Base-by-base conservation (phyloP, 2,113 vertebrate genomes). In the Campylomormyrus tamandua region DNA sequence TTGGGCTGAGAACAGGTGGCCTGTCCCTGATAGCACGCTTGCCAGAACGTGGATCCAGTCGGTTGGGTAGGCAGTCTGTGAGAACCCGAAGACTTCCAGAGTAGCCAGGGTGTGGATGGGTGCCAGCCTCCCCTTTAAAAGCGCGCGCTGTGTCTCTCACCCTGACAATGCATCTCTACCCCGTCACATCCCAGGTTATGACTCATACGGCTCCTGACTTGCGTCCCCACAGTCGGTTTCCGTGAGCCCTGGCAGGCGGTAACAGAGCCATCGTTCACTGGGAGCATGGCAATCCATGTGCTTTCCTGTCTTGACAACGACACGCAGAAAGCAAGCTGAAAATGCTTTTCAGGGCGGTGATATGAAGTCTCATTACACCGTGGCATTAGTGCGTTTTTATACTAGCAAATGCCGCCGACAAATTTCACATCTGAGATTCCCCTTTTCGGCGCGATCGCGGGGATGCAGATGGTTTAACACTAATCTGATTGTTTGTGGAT, bases 1-100 rank as follows among this genome's bases (percentile, higher is more conserved):
- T 66, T 88, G 87, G 56, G 19, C 87, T 39, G 53, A 66, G 87
- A 53, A 88, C 87, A 88, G 87, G 87, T 88, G 87, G 87, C 87
- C 53, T 58, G 56, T n/a, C 39, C 87, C 53, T 88, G 87, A 88
- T 66, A 88, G 52, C 42, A 53, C 21, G 53, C 56, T 88, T 88
- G 87, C 87, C 87, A 88, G 56, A 53, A 24, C 24, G 66, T 35
- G 31, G 87, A 88, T 88, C 39, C 56, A 88, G 87, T 88, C 56
- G 52, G 87, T 50, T 88, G 87, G 87, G 87, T 88, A 53, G 42
- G 87, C 49, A 66, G 56, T 88, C 87, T 66, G 17, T 46, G 56
- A 66, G 87, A 88, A 50, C 56, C 52, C 42, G 35, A 88, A 50
- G 56, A 84, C 15, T 88, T 53, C 56, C 56, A 62, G 87, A 35